Percentiles rank a stretch among this genome's conserved stretches.
Conservation (phyloP, 2,797 vertebrate genomes). For the Psittacula derbiana region DNA sequence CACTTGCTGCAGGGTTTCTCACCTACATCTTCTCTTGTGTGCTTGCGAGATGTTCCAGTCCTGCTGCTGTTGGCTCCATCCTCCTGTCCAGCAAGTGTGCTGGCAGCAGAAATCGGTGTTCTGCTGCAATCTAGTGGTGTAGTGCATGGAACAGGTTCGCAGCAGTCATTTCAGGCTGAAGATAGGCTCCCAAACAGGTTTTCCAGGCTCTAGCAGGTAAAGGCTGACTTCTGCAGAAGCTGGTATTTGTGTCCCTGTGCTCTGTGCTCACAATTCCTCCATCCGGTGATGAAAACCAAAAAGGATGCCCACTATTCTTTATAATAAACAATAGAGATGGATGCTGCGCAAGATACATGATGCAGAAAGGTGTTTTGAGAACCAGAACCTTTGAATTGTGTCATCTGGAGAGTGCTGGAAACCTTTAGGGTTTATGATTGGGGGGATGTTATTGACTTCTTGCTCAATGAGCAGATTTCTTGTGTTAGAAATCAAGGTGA, state of each 20-base stretch:
- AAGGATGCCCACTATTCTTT: neutral
- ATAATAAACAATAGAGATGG: neutral
- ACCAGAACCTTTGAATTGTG: neutral
- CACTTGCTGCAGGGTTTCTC: neutral
- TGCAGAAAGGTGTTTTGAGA: neutral
- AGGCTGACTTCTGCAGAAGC: neutral
- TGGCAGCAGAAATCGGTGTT: neutral
- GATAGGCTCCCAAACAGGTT: neutral
- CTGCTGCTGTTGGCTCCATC: neutral
- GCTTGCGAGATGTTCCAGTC: neutral
- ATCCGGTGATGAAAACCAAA: neutral
- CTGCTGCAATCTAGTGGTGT: slow-evolving; percentile 67
- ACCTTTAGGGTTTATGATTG: neutral
- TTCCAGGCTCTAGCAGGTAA: neutral
- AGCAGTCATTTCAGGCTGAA: neutral
- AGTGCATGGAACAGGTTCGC: neutral
- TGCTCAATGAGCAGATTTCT: neutral
- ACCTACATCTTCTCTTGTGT: neutral
- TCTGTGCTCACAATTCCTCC: neutral
- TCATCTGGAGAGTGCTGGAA: neutral
- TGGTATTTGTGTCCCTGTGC: rapidly evolving
- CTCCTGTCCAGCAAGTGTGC: rapidly evolving
- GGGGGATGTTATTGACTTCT: neutral
- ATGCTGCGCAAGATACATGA: rapidly evolving
- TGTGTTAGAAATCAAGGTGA: neutral